Percentiles rank a stretch among this genome's conserved stretches.
Evolutionary conservation across 1,140 invertebrate species (phyloP).

Genomic region (Calliopsis andreniformis): DNA sequence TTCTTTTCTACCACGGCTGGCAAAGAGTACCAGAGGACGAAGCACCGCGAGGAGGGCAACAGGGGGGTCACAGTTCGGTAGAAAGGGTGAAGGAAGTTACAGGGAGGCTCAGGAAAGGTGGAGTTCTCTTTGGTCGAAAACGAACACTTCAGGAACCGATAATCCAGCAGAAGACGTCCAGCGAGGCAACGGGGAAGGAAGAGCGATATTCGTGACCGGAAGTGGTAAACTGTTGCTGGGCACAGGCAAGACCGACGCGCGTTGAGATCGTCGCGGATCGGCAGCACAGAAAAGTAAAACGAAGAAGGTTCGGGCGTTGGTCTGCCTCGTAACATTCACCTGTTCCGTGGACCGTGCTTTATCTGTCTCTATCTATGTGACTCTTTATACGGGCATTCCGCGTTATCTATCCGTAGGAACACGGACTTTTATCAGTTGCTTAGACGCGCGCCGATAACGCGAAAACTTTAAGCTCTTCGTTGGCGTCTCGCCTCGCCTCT

Average conservation of each 20-base stretch:
- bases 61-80: too few species aligned
- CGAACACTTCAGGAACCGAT: neutral
- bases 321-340: constrained; percentile 74
- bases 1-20: constrained; percentile 48
- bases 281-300: constrained; percentile 15
- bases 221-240: neutral
- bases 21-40: constrained; percentile 26
- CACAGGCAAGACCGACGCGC: neutral
- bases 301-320: constrained; percentile 75
- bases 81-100: too few species aligned
- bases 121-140: neutral
- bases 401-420: constrained; percentile 77
- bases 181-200: neutral
- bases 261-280: constrained; percentile 18
- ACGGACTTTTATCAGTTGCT: constrained; percentile 81
- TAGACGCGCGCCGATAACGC: constrained; percentile 77
- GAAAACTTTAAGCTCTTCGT: constrained; percentile 66
- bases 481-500: constrained; percentile 26
- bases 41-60: too few species aligned
- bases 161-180: too few species aligned
- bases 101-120: constrained; percentile 14
- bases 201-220: constrained; percentile 8
- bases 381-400: constrained; percentile 76
- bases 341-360: constrained; percentile 77
- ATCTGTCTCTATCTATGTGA: constrained; percentile 78